These are phyloP conservation scores for Cryptoprocta ferox DNA, from an alignment of 2,797 vertebrate genomes.

Conservation along the genomic window DNA sequence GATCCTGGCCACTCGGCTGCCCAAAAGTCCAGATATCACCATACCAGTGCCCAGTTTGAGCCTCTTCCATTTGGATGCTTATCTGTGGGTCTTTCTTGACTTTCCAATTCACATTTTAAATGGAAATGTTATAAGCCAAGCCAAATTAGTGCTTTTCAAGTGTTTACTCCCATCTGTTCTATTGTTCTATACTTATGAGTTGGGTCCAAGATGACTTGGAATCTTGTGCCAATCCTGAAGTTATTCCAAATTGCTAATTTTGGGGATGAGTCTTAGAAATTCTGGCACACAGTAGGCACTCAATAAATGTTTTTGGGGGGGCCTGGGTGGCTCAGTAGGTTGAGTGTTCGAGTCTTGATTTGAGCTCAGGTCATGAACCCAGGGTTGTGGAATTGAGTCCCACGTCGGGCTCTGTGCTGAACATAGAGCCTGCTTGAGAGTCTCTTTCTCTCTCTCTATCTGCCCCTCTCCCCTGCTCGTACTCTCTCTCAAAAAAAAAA, in stretches of 20 bases:
- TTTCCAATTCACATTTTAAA: constrained; percentile 27
- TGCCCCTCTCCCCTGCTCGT: too few species aligned
- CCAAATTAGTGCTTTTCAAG: neutral
- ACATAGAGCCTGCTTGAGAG: too few species aligned
- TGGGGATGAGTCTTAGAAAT: constrained; percentile 3
- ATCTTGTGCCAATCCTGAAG: constrained; percentile 25
- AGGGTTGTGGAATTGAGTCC: too few species aligned
- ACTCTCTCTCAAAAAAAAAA: too few species aligned
- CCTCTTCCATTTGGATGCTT: neutral
- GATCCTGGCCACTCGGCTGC: neutral
- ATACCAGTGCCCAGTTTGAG: neutral
- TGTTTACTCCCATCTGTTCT: neutral
- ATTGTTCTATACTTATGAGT: neutral
- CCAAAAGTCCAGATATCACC: neutral
- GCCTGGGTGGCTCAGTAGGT: too few species aligned
- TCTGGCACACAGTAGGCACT: constrained; percentile 28
- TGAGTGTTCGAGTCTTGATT: too few species aligned
- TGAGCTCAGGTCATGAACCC: too few species aligned
- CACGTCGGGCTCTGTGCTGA: too few species aligned
- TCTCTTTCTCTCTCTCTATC: too few species aligned
- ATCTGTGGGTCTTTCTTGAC: neutral
- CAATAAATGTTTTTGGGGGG: neutral
- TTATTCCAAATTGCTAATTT: constrained; percentile 41
- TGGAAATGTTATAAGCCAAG: neutral
- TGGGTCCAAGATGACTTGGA: neutral